Conservation (phyloP, 2,113 vertebrate genomes). For the Pachypanchax playfairii region DNA sequence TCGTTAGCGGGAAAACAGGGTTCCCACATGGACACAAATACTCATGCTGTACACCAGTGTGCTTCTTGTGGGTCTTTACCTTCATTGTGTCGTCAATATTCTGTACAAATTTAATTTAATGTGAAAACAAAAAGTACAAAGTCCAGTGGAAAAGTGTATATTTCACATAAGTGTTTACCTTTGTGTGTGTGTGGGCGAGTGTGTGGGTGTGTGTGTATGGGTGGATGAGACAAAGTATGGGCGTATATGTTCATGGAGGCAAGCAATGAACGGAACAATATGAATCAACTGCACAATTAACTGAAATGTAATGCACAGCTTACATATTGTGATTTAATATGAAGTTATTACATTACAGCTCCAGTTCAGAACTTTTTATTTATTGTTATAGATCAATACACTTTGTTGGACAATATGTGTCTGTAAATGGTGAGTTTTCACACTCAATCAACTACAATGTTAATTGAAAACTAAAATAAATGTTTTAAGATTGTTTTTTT, state of each 20-base stretch:
- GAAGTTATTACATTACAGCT: neutral
- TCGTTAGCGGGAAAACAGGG: constrained; percentile 66
- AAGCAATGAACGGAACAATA: constrained; percentile 5
- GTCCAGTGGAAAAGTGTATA: constrained; percentile 47
- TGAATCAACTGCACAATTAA: neutral
- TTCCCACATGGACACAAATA: constrained; percentile 44
- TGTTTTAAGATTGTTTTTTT: no score
- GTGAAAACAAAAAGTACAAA: constrained; percentile 51
- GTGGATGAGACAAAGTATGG: neutral
- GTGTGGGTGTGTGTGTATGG: constrained; percentile 22
- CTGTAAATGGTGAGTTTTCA: no score
- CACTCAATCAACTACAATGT: no score
- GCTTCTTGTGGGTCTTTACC: constrained; percentile 53
- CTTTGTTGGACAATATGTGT: no score
- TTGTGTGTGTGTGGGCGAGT: constrained; percentile 1
- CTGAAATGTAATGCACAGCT: neutral
- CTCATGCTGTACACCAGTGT: constrained; percentile 59
- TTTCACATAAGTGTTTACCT: constrained; percentile 46
- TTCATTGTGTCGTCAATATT: constrained; percentile 46
- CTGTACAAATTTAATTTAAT: constrained; percentile 65
- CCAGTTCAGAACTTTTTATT: no score
- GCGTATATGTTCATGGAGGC: constrained; percentile 8
- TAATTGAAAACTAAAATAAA: no score
- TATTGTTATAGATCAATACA: no score
- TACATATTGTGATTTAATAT: neutral